Percentiles rank a stretch among this genome's conserved stretches.
Evolutionary conservation across 2,113 vertebrate species (phyloP).

Genomic region (Rhinichthys klamathensis): DNA sequence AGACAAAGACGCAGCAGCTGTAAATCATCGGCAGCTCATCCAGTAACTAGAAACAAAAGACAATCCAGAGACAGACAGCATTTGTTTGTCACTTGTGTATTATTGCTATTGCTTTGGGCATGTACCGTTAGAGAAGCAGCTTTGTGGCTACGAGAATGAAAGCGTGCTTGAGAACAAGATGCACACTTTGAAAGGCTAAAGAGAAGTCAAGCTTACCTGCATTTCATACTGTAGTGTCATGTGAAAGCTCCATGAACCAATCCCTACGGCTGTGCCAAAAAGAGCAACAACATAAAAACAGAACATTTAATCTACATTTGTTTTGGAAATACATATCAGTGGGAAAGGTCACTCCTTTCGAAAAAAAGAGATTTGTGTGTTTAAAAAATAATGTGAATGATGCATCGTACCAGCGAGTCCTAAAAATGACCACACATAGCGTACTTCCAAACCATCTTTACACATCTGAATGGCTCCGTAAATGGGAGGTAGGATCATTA

Average conservation of each 20-base stretch:
- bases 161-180: background rate
- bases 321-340: background rate
- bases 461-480: constrained; percentile 89
- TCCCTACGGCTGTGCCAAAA: constrained; percentile 85
- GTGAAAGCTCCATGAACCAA: constrained; percentile 99
- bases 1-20: constrained; percentile 95
- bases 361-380: background rate
- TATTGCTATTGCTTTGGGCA: background rate
- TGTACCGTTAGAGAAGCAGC: background rate
- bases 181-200: background rate
- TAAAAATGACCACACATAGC: constrained; percentile 90
- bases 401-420: constrained; percentile 85
- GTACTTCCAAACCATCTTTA: constrained; percentile 87
- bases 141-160: background rate
- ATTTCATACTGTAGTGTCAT: constrained; percentile 99
- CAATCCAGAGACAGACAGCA: background rate
- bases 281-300: background rate
- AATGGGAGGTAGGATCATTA: constrained; percentile 97
- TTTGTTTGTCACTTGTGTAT: background rate
- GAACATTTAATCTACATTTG: background rate
- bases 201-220: constrained; percentile 82
- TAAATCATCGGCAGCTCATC: constrained; percentile 99
- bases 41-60: constrained; percentile 82
- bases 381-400: background rate
- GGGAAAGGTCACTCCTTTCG: background rate